Conservation (phyloP, 2,797 vertebrate genomes). For the Chanos chanos region DNA sequence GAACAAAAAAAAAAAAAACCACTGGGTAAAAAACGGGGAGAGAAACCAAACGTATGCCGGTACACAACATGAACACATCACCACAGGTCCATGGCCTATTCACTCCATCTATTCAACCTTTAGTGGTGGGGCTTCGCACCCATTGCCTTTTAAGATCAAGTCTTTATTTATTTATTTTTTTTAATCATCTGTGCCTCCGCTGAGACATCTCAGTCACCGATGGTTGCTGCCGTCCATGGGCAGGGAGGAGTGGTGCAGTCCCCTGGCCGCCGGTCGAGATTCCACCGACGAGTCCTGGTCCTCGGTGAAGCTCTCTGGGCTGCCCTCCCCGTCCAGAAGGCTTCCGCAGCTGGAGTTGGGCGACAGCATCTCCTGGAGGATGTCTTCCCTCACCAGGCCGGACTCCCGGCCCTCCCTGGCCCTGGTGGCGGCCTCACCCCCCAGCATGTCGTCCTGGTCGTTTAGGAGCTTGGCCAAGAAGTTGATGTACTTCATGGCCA, state of each 20-base stretch:
- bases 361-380: constrained; percentile 78
- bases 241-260: constrained; percentile 68
- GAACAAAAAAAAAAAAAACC: constrained; percentile 28
- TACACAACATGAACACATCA: constrained; percentile 34
- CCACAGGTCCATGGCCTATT: constrained; percentile 14
- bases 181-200: not conserved
- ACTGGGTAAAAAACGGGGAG: too few species aligned
- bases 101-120: not conserved
- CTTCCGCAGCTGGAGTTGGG: constrained; percentile 82
- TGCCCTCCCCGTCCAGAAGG: constrained; percentile 76
- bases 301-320: constrained; percentile 82
- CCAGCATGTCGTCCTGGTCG: constrained; percentile 80
- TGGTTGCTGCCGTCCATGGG: constrained; percentile 69
- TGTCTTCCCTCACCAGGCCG: constrained; percentile 71
- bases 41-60: constrained; percentile 50
- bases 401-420: constrained; percentile 63
- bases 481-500: constrained; percentile 90
- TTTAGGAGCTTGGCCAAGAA: constrained; percentile 84
- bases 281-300: constrained; percentile 74
- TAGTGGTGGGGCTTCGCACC: too few species aligned
- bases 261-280: constrained; percentile 63
- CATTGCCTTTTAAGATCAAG: not conserved
- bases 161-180: not conserved
- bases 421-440: constrained; percentile 47
- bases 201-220: constrained; percentile 66